A percentile compares a stretch with the other conserved stretches of the same genome.
phyloP scores from a whole-genome alignment of 2,113 vertebrate genomes.

The Canis aureus region DNA sequence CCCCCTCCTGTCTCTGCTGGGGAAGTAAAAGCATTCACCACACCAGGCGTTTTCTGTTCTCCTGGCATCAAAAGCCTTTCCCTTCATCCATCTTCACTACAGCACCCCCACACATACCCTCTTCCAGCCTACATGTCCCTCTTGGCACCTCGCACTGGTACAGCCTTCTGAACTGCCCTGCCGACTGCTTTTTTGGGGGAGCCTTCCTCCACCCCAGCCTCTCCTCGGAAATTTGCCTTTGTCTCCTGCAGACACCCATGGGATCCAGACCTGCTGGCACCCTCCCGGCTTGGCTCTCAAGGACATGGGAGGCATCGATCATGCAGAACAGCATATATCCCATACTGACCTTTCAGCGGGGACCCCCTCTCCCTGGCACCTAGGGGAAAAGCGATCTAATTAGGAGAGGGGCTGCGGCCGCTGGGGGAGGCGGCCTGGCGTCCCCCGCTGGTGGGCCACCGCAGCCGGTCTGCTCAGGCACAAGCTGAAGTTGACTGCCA shows the following conservation, averaged over 20 bases:
- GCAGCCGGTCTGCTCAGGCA: constrained; percentile 89
- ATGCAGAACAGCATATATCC: background rate
- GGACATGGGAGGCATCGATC: background rate
- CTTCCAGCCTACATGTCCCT: constrained; percentile 23
- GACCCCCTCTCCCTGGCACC: constrained; percentile 69
- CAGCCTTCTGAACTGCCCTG: background rate
- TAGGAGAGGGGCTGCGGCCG: constrained; percentile 73
- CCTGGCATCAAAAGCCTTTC: background rate
- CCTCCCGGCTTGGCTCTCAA: background rate
- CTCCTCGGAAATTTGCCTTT: constrained; percentile 76
- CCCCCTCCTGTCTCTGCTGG: background rate
- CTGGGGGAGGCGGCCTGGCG: constrained; percentile 89
- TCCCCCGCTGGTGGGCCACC: constrained; percentile 89
- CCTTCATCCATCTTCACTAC: background rate
- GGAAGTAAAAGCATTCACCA: constrained; percentile 25
- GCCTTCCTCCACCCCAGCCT: background rate
- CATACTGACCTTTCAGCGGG: constrained; percentile 81
- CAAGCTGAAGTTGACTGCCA: constrained; percentile 93
- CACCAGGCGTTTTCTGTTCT: constrained; percentile 59
- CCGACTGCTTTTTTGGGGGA: background rate
- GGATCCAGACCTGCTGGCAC: constrained; percentile 38
- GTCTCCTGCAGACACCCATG: constrained; percentile 80
- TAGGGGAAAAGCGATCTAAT: constrained; percentile 79
- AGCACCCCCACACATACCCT: constrained; percentile 41
- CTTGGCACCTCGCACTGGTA: background rate